Conservation (phyloP, 1,140 invertebrate genomes). For the Drosophila nebulosa region DNA sequence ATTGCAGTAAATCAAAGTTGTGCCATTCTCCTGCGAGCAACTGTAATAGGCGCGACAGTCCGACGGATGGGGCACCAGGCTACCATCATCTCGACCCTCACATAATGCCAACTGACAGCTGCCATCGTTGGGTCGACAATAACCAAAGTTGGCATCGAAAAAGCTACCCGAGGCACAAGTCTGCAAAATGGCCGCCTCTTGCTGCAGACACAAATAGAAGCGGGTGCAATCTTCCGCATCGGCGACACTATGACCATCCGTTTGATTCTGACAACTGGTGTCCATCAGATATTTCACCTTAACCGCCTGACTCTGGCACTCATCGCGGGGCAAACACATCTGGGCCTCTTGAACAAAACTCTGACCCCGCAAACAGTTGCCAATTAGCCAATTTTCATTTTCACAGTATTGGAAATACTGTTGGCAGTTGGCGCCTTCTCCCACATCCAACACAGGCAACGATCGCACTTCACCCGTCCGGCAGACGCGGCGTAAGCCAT, state of each 20-base stretch:
- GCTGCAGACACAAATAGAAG: slow-evolving; percentile 59
- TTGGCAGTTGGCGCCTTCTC: slow-evolving; percentile 34
- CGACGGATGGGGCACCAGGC: slow-evolving; percentile 35
- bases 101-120: slow-evolving; percentile 43
- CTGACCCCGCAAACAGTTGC: slow-evolving; percentile 54
- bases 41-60: slow-evolving; percentile 67
- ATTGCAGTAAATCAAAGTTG: slow-evolving; percentile 45
- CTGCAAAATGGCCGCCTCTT: slow-evolving; percentile 31
- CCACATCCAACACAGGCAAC: background rate
- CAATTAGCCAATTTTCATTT: slow-evolving; percentile 54
- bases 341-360: slow-evolving; percentile 12
- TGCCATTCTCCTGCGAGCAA: slow-evolving; percentile 45
- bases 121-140: slow-evolving; percentile 71
- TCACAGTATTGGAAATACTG: slow-evolving; percentile 62
- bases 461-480: slow-evolving; percentile 24
- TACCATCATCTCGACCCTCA: slow-evolving; percentile 20
- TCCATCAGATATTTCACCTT: background rate
- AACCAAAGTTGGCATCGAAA: slow-evolving; percentile 44
- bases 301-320: slow-evolving; percentile 19
- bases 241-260: slow-evolving; percentile 50
- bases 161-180: slow-evolving; percentile 57
- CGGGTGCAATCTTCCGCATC: slow-evolving; percentile 55
- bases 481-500: slow-evolving; percentile 54
- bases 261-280: slow-evolving; percentile 34
- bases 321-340: slow-evolving; percentile 32